phyloP scores from a whole-genome alignment of 2,113 vertebrate genomes.

The Alaudala cheleensis region DNA sequence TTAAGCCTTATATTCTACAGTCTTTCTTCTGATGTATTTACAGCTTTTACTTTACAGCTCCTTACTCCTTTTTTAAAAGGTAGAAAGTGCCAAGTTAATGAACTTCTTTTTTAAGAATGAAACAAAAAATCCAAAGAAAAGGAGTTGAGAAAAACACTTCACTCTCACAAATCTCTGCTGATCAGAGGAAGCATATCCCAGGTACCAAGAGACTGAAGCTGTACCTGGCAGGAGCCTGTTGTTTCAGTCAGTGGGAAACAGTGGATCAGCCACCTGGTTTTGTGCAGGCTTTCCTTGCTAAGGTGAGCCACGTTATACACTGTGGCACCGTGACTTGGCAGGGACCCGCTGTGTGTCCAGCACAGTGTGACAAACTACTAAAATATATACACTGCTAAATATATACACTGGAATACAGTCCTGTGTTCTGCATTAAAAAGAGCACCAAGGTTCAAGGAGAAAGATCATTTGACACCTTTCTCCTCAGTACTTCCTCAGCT shows the following conservation, averaged over 20 bases:
- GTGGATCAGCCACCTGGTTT: neutral
- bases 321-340: accelerated
- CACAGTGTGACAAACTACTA: neutral
- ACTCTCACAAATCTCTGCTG: neutral
- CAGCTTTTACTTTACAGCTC: neutral
- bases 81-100: neutral
- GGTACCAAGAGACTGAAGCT: neutral
- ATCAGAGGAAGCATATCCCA: neutral
- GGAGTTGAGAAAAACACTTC: neutral
- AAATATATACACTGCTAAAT: neutral
- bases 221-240: accelerated
- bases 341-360: neutral
- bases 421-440: neutral
- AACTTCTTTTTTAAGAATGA: neutral
- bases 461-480: neutral
- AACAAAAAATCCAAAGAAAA: neutral
- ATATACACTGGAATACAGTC: neutral
- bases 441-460: neutral
- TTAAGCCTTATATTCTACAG: neutral
- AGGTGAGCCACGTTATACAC: neutral
- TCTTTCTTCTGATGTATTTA: neutral
- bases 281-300: neutral
- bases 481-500: neutral
- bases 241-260: neutral
- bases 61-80: neutral